Conservation (phyloP, 2,888 invertebrate species). For the Aphrophora alni region DNA sequence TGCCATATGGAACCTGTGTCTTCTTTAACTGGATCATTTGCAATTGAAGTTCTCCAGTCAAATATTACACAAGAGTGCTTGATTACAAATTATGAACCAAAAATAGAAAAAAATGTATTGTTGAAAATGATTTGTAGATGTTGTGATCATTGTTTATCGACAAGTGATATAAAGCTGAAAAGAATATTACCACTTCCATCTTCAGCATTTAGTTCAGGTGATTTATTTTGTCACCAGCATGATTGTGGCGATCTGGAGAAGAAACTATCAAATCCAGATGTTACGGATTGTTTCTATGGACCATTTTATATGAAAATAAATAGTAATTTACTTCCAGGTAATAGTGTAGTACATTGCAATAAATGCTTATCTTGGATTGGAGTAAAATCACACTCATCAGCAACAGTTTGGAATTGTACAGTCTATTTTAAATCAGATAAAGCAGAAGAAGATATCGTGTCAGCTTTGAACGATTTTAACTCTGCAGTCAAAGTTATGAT, state of each 20-base stretch:
- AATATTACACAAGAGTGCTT: conserved; percentile 30
- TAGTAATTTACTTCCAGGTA: conserved; percentile 54
- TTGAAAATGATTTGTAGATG: conserved; percentile 55
- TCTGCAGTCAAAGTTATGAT: conserved; percentile 62
- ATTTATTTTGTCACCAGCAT: conserved; percentile 70
- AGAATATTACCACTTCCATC: conserved; percentile 69
- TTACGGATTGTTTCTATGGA: conserved; percentile 64
- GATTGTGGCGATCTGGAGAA: conserved; percentile 54
- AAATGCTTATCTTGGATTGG: conserved; percentile 67
- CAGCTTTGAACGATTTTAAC: conserved; percentile 61
- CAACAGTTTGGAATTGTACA: conserved; percentile 67
- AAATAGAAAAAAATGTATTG: conserved; percentile 38
- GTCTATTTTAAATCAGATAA: conserved; percentile 56
- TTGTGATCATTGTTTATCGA: conserved; percentile 55
- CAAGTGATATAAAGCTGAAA: conserved; percentile 59
- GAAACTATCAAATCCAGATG: conserved; percentile 36
- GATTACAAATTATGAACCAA: conserved; percentile 22
- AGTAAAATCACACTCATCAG: conserved; percentile 56
- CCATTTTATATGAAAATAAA: conserved; percentile 64
- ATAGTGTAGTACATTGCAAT: conserved; percentile 62
- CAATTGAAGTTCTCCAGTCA: conserved; percentile 54
- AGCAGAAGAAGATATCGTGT: background rate
- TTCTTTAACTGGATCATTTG: conserved; percentile 52
- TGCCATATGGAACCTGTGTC: conserved; percentile 52
- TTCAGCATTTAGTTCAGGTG: conserved; percentile 64